Conservation (phyloP, 2,113 vertebrate genomes). For the Campylomormyrus tamandua region DNA sequence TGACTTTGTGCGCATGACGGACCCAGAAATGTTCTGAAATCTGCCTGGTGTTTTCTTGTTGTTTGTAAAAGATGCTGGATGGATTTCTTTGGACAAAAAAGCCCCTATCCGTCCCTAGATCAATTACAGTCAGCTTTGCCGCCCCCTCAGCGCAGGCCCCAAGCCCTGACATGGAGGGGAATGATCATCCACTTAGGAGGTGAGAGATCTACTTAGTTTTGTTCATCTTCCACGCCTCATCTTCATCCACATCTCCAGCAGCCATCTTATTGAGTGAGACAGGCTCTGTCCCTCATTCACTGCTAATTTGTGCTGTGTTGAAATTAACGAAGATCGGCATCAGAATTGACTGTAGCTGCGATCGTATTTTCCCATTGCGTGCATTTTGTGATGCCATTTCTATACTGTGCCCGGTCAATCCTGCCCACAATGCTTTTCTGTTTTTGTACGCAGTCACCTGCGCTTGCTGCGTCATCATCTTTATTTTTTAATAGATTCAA, state of each 20-base stretch:
- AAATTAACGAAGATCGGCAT: background rate
- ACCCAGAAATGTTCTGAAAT: conserved; percentile 14
- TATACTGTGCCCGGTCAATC: background rate
- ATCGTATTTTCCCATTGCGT: background rate
- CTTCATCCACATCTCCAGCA: background rate
- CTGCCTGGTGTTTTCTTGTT: conserved; percentile 26
- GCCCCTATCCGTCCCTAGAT: conserved; percentile 31
- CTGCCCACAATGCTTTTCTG: background rate
- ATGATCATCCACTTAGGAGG: conserved; percentile 56
- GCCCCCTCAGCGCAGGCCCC: conserved; percentile 16
- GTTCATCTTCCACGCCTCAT: background rate
- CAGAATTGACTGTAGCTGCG: background rate
- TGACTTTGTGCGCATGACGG: background rate
- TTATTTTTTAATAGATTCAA: background rate
- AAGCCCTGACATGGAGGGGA: conserved; percentile 46
- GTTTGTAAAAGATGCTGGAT: conserved; percentile 42
- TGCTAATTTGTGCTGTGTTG: background rate
- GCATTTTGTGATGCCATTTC: background rate
- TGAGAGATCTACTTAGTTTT: conserved; percentile 27
- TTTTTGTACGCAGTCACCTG: background rate
- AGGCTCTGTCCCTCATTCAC: background rate
- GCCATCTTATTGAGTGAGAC: background rate
- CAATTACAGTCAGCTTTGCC: conserved; percentile 15
- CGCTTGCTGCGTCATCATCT: background rate
- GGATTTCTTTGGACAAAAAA: conserved; percentile 21